Base-by-base conservation (phyloP, 2,888 invertebrate genomes). In the Emmelina monodactyla region DNA sequence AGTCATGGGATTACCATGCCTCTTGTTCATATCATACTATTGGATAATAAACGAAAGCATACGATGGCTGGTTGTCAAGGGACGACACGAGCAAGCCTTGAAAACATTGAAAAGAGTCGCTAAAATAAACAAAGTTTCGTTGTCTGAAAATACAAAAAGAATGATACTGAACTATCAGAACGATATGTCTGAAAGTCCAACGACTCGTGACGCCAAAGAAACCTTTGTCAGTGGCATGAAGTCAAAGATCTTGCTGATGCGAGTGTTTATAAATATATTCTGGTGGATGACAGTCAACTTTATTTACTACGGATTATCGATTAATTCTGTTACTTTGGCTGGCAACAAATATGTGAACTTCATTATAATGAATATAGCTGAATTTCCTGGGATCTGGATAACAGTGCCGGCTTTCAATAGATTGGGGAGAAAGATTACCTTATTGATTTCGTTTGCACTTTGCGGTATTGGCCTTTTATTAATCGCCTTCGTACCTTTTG, bases 211-310 rank as follows among this genome's bases (percentile, higher is more conserved):
- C 3, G 37, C 36, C 16, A n/a, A n/a, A n/a, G n/a, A n/a, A n/a
- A n/a, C n/a, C n/a, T n/a, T n/a, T n/a, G n/a, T n/a, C n/a, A n/a
- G n/a, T n/a, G n/a, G 85, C 15, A 35, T 85, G 2, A 69, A 60
- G 36, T 85, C 85, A 0, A 70, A 61, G 29, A 73, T 73, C 13
- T 53, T 88, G 10, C 56, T 85, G 40, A 50, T 73, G 0, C 71
- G 88, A 22, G 72, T 55, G 30, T 46, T 81, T 1, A 85, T 86
- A 33, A 88, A 89, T 44, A 87, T 87, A 10, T 83, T 89, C 46
- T 90, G 89, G 73, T 91, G 91, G 91, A 84, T 90, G 11, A 87
- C 90, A 0, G 86, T 88, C 49, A 87, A 89, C 0, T 86, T 92
- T 42, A 86, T 91, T 13, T 92, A 90, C 61, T 92, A 91, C 51